Evolutionary conservation across 2,888 invertebrate genomes (phyloP).

Genomic region (Invenusta paracnida): DNA sequence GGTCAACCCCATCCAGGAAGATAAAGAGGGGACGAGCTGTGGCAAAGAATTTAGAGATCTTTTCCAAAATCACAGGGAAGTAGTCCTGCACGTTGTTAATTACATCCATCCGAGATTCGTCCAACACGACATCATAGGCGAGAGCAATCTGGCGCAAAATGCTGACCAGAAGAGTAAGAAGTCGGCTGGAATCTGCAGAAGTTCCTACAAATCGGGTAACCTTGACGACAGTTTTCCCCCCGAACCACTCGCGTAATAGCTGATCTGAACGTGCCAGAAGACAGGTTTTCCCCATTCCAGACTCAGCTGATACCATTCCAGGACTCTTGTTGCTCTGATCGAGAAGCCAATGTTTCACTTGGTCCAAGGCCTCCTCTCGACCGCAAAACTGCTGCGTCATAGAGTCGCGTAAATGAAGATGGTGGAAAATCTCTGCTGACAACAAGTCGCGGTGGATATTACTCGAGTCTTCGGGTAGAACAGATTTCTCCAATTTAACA

Average conservation of each 20-base stretch:
- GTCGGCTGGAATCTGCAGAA: conserved; percentile 49
- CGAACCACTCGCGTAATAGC: conserved; percentile 41
- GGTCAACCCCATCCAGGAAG: conserved; percentile 48
- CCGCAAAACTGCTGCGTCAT: conserved; percentile 45
- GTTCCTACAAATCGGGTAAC: conserved; percentile 50
- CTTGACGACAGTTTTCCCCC: conserved; percentile 40
- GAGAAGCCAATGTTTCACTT: conserved; percentile 39
- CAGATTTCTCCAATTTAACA: neutral
- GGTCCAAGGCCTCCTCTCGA: conserved; percentile 43
- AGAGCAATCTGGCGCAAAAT: conserved; percentile 47
- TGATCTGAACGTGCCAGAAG: conserved; percentile 45
- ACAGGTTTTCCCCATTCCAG: conserved; percentile 48
- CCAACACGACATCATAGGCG: conserved; percentile 27
- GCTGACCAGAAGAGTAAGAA: conserved; percentile 47
- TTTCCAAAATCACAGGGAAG: neutral
- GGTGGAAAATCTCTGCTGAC: neutral
- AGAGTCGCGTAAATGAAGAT: neutral
- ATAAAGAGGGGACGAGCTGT: conserved; percentile 43
- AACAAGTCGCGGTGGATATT: neutral
- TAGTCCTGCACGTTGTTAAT: neutral
- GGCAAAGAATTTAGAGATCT: neutral
- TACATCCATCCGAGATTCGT: neutral
- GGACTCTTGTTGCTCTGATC: conserved; percentile 12
- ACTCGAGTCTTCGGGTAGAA: neutral
- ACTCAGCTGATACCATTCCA: conserved; percentile 45